Evolutionary conservation across 2,888 invertebrate species (phyloP), one percentile per base, ranked within the genome.

Genomic region (Neoascia interrupta): DNA sequence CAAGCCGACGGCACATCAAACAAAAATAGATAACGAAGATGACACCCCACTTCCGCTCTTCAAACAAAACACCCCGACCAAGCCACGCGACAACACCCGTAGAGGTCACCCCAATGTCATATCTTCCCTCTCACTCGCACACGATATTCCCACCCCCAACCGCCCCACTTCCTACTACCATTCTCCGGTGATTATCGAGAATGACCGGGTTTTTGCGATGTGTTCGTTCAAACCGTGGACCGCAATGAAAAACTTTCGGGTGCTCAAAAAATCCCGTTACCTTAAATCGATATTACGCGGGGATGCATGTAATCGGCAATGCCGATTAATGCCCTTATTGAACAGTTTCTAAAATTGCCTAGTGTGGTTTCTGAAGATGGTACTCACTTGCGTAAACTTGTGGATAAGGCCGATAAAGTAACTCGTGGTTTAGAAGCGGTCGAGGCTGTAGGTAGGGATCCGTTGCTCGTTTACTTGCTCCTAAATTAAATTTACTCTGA

Each of bases 161-260:
- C n/a, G n/a, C n/a, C n/a, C n/a, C n/a, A n/a, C n/a, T n/a, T n/a
- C n/a, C n/a, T n/a, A n/a, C n/a, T n/a, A 15, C 36, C 34, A 3
- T 60, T 60, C 13, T 36, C 60, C 1, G 60, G 60, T 45, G 43
- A 60, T 18, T 58, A 43, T 34, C 41, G 34, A 8, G 45, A 58
- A 18, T 58, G 43, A 45, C 43, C 58, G 1, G 34, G 60, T 26
- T 45, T 60, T 21, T 36, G 47, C 5, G 60, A 60, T 39, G 11
- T 37, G 11, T 61, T 61, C 4, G 1, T 49, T 8, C 18, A 37
- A 45, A 37, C 31, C 8, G 51, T 51, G 51, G 19, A 51, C 51
- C 11, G 34, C 31, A 49, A 21, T 21, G 1, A 8, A 21, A 36
- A 51, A 8, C 36, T 51, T 36, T 47, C 28, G 28, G 16, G 47